Evolutionary conservation across 1,140 invertebrate species (phyloP).

Genomic region (Dermatophagoides farinae): DNA sequence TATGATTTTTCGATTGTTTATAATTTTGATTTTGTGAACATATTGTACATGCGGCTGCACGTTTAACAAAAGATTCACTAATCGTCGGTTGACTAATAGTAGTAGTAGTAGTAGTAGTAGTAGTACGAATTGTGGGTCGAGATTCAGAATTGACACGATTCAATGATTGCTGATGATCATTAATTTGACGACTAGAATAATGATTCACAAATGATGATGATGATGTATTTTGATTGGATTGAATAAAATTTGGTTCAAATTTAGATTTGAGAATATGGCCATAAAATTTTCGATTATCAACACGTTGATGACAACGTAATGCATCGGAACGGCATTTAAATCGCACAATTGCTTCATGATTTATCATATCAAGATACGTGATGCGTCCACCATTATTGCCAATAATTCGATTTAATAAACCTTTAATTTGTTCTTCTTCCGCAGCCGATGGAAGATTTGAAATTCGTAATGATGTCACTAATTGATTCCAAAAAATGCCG

Average conservation of each 20-base stretch:
- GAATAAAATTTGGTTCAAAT: neutral
- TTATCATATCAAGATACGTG: neutral
- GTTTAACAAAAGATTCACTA: no score
- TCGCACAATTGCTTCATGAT: neutral
- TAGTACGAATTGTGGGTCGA: no score
- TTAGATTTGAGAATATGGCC: neutral
- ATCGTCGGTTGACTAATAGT: no score
- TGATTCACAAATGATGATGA: no score
- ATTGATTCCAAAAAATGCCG: no score
- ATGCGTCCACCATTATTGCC: neutral
- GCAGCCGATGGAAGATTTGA: neutral
- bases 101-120: no score
- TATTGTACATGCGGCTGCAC: neutral
- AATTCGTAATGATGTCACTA: neutral
- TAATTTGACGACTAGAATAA: no score
- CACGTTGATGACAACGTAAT: constrained; percentile 2
- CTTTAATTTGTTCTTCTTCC: neutral
- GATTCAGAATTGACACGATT: no score
- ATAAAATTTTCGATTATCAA: neutral
- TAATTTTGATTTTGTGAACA: neutral
- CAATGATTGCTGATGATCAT: no score
- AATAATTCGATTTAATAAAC: neutral
- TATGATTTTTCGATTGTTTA: neutral
- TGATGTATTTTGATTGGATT: no score
- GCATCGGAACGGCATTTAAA: constrained; percentile 3